These are phyloP conservation scores for Galaxea fascicularis DNA, from an alignment of 92 coral and sea anemone species.

Conservation along the genomic window DNA sequence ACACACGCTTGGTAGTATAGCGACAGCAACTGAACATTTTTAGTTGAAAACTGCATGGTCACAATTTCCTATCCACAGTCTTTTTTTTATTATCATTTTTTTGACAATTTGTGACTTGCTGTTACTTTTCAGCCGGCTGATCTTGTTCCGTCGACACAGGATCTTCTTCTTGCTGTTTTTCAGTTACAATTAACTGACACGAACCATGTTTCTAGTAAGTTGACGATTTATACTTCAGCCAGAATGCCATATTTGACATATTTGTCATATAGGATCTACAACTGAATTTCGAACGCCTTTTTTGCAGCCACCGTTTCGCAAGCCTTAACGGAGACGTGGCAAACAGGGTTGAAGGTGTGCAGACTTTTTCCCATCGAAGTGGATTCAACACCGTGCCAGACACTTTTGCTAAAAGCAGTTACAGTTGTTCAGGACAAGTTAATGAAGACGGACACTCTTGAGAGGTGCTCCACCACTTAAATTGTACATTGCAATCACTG, in stretches of 20 bases:
- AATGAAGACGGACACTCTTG: conserved; percentile 37
- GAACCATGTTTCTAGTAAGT: conserved; percentile 18
- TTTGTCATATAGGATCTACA: no score
- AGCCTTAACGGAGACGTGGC: conserved; percentile 47
- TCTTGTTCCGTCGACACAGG: conserved; percentile 45
- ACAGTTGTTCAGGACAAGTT: conserved; percentile 43
- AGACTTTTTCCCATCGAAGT: conserved; percentile 15
- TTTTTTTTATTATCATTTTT: no score
- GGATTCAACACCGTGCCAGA: conserved; percentile 18
- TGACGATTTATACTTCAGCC: neutral
- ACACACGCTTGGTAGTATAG: no score
- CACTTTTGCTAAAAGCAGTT: conserved; percentile 54
- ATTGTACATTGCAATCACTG: neutral
- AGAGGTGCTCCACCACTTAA: conserved; percentile 37
- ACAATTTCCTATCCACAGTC: no score
- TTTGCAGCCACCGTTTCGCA: conserved; percentile 21
- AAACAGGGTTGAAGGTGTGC: conserved; percentile 55
- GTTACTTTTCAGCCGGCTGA: conserved; percentile 50
- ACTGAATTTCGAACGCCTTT: neutral
- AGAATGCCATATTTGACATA: no score
- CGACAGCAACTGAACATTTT: no score
- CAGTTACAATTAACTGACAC: conserved; percentile 27
- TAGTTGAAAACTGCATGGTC: no score
- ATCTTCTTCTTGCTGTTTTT: conserved; percentile 65
- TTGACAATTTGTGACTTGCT: neutral